Conservation (phyloP, 2,888 invertebrate genomes). For the Scaptomyza flava region DNA sequence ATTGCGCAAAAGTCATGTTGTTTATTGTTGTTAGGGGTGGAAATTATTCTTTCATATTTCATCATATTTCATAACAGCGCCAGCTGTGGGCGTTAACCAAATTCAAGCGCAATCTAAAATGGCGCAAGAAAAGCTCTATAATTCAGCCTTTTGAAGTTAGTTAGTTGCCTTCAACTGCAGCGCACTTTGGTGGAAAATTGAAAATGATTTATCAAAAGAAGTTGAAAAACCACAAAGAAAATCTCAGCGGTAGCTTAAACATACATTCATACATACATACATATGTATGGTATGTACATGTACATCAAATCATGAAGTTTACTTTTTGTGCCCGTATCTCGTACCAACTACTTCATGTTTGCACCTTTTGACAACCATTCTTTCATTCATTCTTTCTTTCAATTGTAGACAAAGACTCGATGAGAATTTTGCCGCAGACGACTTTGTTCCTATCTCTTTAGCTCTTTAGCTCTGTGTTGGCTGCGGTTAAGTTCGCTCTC, state of each 20-base stretch:
- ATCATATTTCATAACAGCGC: slow-evolving; percentile 73
- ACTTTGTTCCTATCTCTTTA: slow-evolving; percentile 59
- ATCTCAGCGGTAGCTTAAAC: slow-evolving; percentile 73
- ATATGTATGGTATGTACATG: not conserved
- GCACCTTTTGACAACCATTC: slow-evolving; percentile 52
- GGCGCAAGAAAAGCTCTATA: slow-evolving; percentile 38
- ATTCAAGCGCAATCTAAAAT: slow-evolving; percentile 47
- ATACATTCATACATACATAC: slow-evolving; percentile 23
- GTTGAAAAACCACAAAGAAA: slow-evolving; percentile 78
- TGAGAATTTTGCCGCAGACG: slow-evolving; percentile 49
- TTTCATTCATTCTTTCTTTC: slow-evolving; percentile 1
- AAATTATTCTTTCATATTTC: slow-evolving; percentile 71
- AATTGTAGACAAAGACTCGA: slow-evolving; percentile 43
- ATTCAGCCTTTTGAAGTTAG: slow-evolving; percentile 39
- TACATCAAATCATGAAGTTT: slow-evolving; percentile 68
- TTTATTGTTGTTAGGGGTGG: slow-evolving; percentile 29
- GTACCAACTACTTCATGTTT: slow-evolving; percentile 50
- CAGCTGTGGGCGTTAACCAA: slow-evolving; percentile 38
- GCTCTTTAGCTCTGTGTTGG: slow-evolving; percentile 41
- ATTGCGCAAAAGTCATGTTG: slow-evolving; percentile 53
- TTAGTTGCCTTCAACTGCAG: slow-evolving; percentile 32
- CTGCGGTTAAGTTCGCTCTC: slow-evolving; percentile 67
- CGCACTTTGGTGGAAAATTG: slow-evolving; percentile 42
- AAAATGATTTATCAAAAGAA: slow-evolving; percentile 77
- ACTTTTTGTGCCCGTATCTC: slow-evolving; percentile 62